These are phyloP conservation scores for Taenioides sp. DNA, from an alignment of 2,797 vertebrate species.

Conservation along the genomic window DNA sequence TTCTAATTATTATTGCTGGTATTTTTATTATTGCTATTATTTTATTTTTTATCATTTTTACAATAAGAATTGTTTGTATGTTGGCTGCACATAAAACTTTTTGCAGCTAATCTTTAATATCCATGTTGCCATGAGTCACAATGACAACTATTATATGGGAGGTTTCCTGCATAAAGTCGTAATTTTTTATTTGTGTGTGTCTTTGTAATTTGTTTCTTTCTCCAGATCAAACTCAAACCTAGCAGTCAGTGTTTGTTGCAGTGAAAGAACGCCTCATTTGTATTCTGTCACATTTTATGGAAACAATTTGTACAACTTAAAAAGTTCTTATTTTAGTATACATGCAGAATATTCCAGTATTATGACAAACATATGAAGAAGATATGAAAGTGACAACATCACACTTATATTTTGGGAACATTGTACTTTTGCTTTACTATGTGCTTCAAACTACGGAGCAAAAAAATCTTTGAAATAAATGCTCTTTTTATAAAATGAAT, in stretches of 20 bases:
- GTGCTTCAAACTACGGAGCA: constrained; percentile 99
- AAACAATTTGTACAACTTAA: constrained; percentile 99
- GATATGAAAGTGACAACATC: constrained; percentile 90
- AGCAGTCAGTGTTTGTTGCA: constrained; percentile 89
- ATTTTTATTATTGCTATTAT: constrained; percentile 47
- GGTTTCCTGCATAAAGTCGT: constrained; percentile 37
- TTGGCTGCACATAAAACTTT: constrained; percentile 68
- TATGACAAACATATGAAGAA: constrained; percentile 88
- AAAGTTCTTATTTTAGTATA: constrained; percentile 99
- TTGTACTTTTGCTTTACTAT: constrained; percentile 99
- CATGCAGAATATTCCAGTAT: constrained; percentile 97
- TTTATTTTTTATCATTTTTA: constrained; percentile 61
- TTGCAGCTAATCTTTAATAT: constrained; percentile 32
- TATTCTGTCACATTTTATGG: constrained; percentile 98
- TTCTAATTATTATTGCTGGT: constrained; percentile 65
- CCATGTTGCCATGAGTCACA: constrained; percentile 26
- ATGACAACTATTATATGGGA: constrained; percentile 20
- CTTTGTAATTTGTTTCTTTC: constrained; percentile 79
- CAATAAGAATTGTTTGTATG: constrained; percentile 55
- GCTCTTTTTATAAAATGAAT: constrained; percentile 84
- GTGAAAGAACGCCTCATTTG: constrained; percentile 94
- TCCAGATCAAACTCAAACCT: constrained; percentile 86
- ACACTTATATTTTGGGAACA: constrained; percentile 99
- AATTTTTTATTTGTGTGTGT: constrained; percentile 18
- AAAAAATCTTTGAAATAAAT: constrained; percentile 98